Percentiles rank a stretch among this genome's conserved stretches.
Conservation (phyloP, 2,113 vertebrate genomes). For the Cyphomyrus discorhynchus region DNA sequence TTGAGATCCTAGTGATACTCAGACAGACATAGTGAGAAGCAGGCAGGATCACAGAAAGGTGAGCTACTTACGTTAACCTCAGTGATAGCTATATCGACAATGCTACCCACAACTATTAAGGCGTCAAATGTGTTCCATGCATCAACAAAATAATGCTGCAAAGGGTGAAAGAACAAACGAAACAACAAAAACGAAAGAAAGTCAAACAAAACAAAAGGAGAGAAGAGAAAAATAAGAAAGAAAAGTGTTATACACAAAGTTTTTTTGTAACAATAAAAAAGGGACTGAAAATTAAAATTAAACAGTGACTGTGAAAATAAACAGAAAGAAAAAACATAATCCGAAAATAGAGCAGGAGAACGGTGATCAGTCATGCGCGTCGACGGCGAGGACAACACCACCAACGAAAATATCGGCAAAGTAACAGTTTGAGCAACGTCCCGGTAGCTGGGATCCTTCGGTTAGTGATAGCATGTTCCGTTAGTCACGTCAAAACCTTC, state of each 20-base stretch:
- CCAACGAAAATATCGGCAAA: conserved; percentile 42
- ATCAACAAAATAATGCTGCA: conserved; percentile 99
- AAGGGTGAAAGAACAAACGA: conserved; percentile 56
- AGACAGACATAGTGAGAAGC: conserved; percentile 56
- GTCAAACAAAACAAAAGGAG: conserved; percentile 55
- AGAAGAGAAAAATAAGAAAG: conserved; percentile 90
- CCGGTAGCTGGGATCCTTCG: conserved; percentile 18
- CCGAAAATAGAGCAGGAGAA: conserved; percentile 51
- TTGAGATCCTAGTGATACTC: conserved; percentile 41
- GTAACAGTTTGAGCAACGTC: conserved; percentile 33
- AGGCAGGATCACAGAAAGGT: conserved; percentile 80
- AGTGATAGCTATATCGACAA: conserved; percentile 99
- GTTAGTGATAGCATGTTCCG: conserved; percentile 38
- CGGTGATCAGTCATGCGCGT: conserved; percentile 58
- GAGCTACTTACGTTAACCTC: conserved; percentile 99
- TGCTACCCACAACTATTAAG: conserved; percentile 99
- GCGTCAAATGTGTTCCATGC: conserved; percentile 99
- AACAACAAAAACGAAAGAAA: conserved; percentile 49
- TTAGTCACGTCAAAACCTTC: conserved; percentile 30
- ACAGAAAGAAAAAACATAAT: conserved; percentile 40
- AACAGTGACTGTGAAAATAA: conserved; percentile 42
- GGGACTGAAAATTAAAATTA: conserved; percentile 23
- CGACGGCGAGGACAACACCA: conserved; percentile 46
- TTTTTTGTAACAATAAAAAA: conserved; percentile 44
- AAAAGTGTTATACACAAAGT: conserved; percentile 85